Conservation (phyloP, 1,140 invertebrate species). For the Adoxophyes honmai region DNA sequence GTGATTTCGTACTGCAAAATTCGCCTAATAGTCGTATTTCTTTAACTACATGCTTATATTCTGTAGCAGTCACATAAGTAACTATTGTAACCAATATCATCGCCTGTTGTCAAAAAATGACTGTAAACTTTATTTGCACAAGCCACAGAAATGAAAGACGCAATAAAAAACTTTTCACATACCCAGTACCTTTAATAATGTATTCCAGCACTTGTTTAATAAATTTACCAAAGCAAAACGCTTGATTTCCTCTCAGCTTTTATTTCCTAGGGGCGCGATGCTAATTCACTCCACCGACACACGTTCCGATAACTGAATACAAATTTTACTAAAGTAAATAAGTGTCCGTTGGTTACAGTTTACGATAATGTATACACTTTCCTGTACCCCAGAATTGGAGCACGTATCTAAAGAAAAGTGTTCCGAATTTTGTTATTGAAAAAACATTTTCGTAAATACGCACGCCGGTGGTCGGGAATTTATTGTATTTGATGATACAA, state of each 20-base stretch:
- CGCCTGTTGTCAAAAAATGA: too few species aligned
- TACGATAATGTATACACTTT: constrained; percentile 15
- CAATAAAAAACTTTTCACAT: too few species aligned
- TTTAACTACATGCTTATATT: too few species aligned
- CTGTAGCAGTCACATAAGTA: too few species aligned
- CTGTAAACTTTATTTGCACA: too few species aligned
- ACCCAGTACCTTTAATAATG: too few species aligned
- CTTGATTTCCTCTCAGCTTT: background rate
- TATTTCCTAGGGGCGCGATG: background rate
- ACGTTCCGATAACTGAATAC: constrained; percentile 14
- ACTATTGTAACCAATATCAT: too few species aligned
- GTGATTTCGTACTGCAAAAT: too few species aligned
- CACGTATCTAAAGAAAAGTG: constrained; percentile 14
- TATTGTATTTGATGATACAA: constrained; percentile 14
- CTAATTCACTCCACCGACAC: background rate
- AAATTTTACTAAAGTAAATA: constrained; percentile 17
- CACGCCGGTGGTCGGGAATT: constrained; percentile 8
- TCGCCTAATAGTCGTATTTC: too few species aligned
- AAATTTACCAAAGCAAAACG: constrained; percentile 1
- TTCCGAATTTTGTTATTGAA: constrained; percentile 15
- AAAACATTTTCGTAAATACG: constrained; percentile 15
- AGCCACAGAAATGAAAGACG: too few species aligned
- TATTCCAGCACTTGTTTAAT: too few species aligned
- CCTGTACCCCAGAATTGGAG: background rate
- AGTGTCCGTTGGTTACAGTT: constrained; percentile 9